Base-by-base conservation (phyloP, 2,113 vertebrate genomes). In the Galbula dea region DNA sequence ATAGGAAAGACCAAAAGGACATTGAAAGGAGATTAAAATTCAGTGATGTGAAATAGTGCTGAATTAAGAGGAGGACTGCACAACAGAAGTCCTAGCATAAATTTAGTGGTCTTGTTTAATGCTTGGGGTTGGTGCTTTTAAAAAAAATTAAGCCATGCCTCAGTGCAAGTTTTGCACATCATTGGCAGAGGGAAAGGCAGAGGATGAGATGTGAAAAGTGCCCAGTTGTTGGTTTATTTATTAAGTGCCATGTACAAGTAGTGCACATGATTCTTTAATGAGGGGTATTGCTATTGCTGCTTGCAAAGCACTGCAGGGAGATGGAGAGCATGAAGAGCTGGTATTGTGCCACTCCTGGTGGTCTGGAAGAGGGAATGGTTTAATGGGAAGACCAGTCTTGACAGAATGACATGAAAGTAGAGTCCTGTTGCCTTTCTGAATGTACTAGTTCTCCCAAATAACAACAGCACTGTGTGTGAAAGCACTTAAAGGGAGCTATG, bases 151-250 rank as follows among this genome's bases (percentile, higher is more conserved):
- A 72, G 23, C 65, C 26, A 17, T 90, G 34, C 49, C 34, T 79
- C 45, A 63, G 34, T n/a, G 45, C 65, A 27, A 57, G 14, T 49
- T 82, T 49, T 75, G 45, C 69, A 58, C 4, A 0, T 87, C 57
- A 23, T 54, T 90, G 63, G 15, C 58, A 1, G 2, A 36, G 45
- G 48, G 66, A 61, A 75, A 65, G 73, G 57, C 7, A 0, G 17
- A 43, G 77, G 17, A 34, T 61, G 41, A 89, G 71, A 49, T 52
- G 34, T 90, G 82, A 89, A 76, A 93, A 89, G 43, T 66, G 49
- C 69, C 54, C 49, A 19, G 83, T 66, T 84, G 80, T 79, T 95
- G 82, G 46, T 95, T 95, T 95, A 90, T 95, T 93, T 93, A 95
- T 86, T 51, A 82, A 36, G 67, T 87, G 55, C 67, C 62, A 21